A percentile compares a stretch with the other conserved stretches of the same genome.
Evolutionary conservation across 2,888 invertebrate genomes (phyloP).

Genomic region (Meteorus cinctellus): DNA sequence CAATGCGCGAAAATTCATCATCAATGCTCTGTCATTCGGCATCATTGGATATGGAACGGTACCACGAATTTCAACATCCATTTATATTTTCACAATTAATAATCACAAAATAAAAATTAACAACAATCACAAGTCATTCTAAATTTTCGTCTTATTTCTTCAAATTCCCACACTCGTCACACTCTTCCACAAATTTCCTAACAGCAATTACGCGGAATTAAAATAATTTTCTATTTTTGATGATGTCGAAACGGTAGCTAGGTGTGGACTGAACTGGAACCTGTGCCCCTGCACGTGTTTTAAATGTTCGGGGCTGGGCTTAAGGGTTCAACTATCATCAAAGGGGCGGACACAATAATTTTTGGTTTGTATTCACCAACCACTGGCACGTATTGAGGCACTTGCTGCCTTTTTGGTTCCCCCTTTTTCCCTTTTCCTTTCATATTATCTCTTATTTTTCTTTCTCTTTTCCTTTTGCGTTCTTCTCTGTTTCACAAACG

Average conservation of each 20-base stretch:
- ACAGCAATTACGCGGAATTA: no score
- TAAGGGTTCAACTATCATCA: slow-evolving; percentile 16
- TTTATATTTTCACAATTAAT: not conserved
- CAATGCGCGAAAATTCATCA: slow-evolving; percentile 55
- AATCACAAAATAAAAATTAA: not conserved
- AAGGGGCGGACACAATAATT: slow-evolving; percentile 1
- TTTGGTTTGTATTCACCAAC: slow-evolving; percentile 7
- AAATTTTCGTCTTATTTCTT: not conserved
- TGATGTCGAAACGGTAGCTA: slow-evolving; percentile 46
- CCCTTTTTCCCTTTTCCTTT: not conserved
- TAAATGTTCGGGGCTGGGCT: slow-evolving; percentile 57
- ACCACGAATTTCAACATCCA: slow-evolving; percentile 34
- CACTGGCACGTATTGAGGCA: slow-evolving; percentile 20
- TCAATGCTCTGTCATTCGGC: slow-evolving; percentile 25
- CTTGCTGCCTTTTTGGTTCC: not conserved
- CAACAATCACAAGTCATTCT: not conserved
- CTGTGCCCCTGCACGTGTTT: slow-evolving; percentile 57
- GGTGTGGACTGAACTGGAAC: slow-evolving; percentile 60
- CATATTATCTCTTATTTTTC: no score
- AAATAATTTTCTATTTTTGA: not conserved
- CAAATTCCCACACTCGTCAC: not conserved
- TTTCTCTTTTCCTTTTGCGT: no score
- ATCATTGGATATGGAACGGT: slow-evolving; percentile 50
- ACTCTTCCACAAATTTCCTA: no score
- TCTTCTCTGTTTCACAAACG: no score